These are phyloP conservation scores for Gracilinanus agilis DNA, from an alignment of 2,113 vertebrate species.

Conservation along the genomic window DNA sequence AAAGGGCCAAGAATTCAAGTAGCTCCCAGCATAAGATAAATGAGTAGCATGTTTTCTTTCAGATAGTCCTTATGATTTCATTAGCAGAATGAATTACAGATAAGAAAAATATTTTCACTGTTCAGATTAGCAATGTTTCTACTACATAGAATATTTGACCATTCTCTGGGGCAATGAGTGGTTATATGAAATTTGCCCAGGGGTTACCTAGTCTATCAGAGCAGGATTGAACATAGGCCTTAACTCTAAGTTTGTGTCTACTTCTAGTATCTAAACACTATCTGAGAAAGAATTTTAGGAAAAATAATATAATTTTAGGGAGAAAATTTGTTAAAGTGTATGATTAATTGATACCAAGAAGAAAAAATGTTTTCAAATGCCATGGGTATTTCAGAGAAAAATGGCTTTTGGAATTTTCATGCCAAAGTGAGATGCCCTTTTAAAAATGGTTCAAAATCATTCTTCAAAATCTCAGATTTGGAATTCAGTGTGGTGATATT, in stretches of 20 bases:
- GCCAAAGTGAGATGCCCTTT: not conserved
- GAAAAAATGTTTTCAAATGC: not conserved
- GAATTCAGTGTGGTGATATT: not conserved
- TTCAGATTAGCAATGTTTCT: too few species aligned
- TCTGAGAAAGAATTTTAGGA: not conserved
- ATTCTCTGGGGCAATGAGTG: not conserved
- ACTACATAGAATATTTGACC: too few species aligned
- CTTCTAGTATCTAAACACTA: not conserved
- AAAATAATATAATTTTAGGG: not conserved
- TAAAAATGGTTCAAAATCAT: not conserved
- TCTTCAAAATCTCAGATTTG: not conserved
- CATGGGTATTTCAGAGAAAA: not conserved
- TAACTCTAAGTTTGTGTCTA: not conserved
- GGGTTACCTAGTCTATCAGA: not conserved
- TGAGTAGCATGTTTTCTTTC: conserved; percentile 80
- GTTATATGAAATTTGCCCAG: not conserved
- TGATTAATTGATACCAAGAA: not conserved
- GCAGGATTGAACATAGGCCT: not conserved
- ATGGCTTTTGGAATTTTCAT: not conserved
- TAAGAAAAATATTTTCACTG: too few species aligned
- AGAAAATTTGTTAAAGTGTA: not conserved
- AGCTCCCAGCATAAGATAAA: conserved; percentile 96
- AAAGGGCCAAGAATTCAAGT: conserved; percentile 97
- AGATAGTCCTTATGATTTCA: too few species aligned
- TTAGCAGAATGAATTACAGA: too few species aligned